phyloP scores from a whole-genome alignment of 2,888 invertebrate genomes.

The Hydraecia micacea region DNA sequence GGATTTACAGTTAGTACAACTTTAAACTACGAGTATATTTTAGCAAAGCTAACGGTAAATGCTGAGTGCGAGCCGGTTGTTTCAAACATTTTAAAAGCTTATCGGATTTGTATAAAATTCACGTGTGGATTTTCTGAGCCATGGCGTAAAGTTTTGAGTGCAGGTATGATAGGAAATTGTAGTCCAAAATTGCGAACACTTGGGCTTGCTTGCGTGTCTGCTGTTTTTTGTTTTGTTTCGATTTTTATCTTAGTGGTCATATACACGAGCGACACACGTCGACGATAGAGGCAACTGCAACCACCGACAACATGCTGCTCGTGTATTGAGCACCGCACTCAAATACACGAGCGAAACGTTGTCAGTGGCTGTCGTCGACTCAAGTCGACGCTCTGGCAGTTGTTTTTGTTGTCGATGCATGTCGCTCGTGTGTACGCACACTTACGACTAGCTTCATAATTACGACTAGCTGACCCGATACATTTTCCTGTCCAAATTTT shows the following conservation, averaged over 20 bases:
- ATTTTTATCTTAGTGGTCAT: not conserved
- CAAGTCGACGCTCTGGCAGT: no score
- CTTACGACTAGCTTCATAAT: not conserved
- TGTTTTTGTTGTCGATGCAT: no score
- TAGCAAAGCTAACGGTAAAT: conserved; percentile 31
- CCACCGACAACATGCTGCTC: no score
- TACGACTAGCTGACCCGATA: not conserved
- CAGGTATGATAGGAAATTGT: not conserved
- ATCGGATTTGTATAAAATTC: conserved; percentile 54
- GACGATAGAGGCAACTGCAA: no score
- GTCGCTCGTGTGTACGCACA: no score
- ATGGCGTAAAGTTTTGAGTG: conserved; percentile 10
- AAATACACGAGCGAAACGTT: no score
- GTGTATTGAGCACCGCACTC: no score
- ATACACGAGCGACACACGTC: no score
- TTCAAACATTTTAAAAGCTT: conserved; percentile 62
- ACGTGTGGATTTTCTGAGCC: conserved; percentile 35
- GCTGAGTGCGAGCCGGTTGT: conserved; percentile 41
- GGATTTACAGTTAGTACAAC: conserved; percentile 2
- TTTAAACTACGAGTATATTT: conserved; percentile 23
- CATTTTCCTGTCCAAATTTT: not conserved
- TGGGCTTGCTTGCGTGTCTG: not conserved
- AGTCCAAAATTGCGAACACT: not conserved
- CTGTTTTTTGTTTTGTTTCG: not conserved
- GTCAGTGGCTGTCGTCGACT: no score